Conservation (phyloP, 2,797 vertebrate genomes). For the Lophius americanus region DNA sequence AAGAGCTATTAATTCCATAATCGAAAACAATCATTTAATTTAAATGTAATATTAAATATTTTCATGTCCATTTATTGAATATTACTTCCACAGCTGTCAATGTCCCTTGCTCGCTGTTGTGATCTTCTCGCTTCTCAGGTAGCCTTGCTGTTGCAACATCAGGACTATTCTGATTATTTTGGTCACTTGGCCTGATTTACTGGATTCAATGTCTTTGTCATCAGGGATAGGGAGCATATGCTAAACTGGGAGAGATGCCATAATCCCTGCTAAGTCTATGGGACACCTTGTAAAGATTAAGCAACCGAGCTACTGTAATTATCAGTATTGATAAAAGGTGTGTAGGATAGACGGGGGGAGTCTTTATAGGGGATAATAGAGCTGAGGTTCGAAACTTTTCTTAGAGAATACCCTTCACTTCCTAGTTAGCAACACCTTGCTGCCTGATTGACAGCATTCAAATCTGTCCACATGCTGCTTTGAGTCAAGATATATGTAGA, state of each 20-base stretch:
- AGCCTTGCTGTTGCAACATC: constrained; percentile 50
- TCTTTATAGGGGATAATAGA: constrained; percentile 18
- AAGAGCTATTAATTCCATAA: too few species aligned
- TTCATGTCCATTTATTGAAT: constrained; percentile 60
- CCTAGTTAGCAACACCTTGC: not conserved
- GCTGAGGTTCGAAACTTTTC: constrained; percentile 26
- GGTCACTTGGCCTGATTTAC: constrained; percentile 69
- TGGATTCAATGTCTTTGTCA: constrained; percentile 61
- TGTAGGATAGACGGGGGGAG: not conserved
- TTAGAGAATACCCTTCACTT: constrained; percentile 5
- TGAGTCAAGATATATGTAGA: too few species aligned
- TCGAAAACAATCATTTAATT: not conserved
- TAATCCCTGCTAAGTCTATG: constrained; percentile 14
- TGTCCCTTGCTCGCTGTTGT: constrained; percentile 51
- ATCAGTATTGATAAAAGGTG: constrained; percentile 34
- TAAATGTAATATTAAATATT: constrained; percentile 40
- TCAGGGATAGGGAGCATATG: constrained; percentile 34
- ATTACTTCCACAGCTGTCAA: constrained; percentile 29
- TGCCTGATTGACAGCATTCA: constrained; percentile 13
- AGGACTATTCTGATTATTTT: constrained; percentile 21
- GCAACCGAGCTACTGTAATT: constrained; percentile 1
- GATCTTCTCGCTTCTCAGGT: constrained; percentile 28
- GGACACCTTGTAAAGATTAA: constrained; percentile 16
- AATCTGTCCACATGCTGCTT: constrained; percentile 23
- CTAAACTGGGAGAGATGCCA: constrained; percentile 33